Evolutionary conservation across 2,797 vertebrate genomes (phyloP), one percentile per base, ranked within the genome.

Genomic region (Molossus molossus): DNA sequence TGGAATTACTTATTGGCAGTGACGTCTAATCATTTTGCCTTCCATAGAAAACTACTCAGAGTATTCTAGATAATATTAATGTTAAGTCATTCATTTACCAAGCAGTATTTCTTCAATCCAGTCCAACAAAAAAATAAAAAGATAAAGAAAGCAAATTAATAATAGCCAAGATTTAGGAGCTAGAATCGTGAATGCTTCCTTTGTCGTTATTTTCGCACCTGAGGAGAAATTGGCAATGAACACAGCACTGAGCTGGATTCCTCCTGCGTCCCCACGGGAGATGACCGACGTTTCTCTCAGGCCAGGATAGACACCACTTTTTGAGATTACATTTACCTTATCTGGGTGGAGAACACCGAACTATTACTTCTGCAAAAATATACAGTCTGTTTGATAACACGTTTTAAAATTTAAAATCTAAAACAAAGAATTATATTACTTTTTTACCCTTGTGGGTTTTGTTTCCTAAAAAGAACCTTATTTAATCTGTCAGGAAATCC

Each of bases 361-460:
- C 2, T 25, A 29, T 33, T 80, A 53, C 65, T 50, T 83, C 29
- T 81, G 57, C 70, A 81, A 89, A 69, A 29, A 70, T 21, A 14
- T 3, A 37, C 15, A 37, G 3, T 45, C 23, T 87, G 53, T 88
- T 70, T 76, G 17, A 4, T 20, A 90, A 87, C 69, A 37, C 48
- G 79, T 82, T 91, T 94, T 64, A 48, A 80, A 64, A n/a, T 83
- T 40, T 6, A 21, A 73, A 57, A 57, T 85, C 57, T 80, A 91
- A 80, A 94, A 91, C 7, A 76, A 81, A 4, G 9, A 81, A 48
- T 23, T 0, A 65, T 91, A 91, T 91, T 84, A 65, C 25, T 77
- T 87, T 50, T 57, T 33, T 55, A 79, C 64, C 33, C n/a, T 48
- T 70, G 8, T 84, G 64, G 14, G 1, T 37, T 88, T 93, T 91